These are phyloP conservation scores for Xyliphius kryptos DNA, from an alignment of 2,113 vertebrate species.

Conservation along the genomic window DNA sequence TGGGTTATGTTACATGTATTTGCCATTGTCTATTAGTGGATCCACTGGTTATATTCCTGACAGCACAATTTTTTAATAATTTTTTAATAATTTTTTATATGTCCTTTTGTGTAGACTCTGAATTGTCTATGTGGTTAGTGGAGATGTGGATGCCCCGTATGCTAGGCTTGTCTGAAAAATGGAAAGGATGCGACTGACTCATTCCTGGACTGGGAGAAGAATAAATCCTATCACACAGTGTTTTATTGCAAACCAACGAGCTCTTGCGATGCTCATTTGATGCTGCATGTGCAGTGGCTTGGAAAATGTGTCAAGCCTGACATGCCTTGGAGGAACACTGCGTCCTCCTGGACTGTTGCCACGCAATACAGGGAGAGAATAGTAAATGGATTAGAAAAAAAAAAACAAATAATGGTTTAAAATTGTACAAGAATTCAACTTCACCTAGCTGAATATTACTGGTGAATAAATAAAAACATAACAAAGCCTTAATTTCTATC, in stretches of 20 bases:
- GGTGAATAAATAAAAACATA: too few relatives aligned
- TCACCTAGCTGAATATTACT: too few relatives aligned
- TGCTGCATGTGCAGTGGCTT: neutral
- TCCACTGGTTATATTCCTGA: slow-evolving; percentile 4
- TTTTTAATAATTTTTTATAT: too few relatives aligned
- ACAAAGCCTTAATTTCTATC: too few relatives aligned
- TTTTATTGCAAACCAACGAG: neutral
- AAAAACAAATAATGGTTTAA: too few relatives aligned
- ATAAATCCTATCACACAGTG: neutral
- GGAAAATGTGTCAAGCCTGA: slow-evolving; percentile 1
- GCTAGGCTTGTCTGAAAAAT: slow-evolving; percentile 4
- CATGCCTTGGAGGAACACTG: slow-evolving; percentile 8
- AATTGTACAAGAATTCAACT: too few relatives aligned
- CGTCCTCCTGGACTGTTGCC: neutral
- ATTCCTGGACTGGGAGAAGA: neutral
- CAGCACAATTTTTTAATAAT: too few relatives aligned
- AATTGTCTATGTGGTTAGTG: too few relatives aligned
- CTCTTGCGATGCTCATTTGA: neutral
- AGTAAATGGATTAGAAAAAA: too few relatives aligned
- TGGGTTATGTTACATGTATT: slow-evolving; percentile 45
- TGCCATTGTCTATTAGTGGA: slow-evolving; percentile 41
- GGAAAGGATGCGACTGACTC: neutral
- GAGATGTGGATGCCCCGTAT: neutral
- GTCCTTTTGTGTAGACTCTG: too few relatives aligned
- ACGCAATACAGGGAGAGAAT: too few relatives aligned